Evolutionary conservation across 2,888 invertebrate species (phyloP).

Genomic region (Lysandra bellargus): DNA sequence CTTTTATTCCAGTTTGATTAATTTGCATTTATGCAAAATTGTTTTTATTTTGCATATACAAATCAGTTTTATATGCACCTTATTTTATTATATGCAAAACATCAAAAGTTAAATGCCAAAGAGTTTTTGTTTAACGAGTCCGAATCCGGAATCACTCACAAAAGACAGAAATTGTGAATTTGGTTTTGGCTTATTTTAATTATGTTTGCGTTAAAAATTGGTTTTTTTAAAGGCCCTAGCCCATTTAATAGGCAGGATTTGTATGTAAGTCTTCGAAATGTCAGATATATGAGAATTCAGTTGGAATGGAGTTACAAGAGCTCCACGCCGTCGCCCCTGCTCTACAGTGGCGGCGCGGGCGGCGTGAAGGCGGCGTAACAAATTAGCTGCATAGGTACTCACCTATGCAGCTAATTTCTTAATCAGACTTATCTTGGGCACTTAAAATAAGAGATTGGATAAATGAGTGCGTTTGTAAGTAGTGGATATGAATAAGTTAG

Average conservation of each 20-base stretch:
- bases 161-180: background rate
- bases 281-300: too few relatives aligned
- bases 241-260: too few relatives aligned
- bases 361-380: too few relatives aligned
- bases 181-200: background rate
- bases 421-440: background rate
- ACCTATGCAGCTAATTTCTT: background rate
- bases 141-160: background rate
- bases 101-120: background rate
- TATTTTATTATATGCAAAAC: background rate
- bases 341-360: too few relatives aligned
- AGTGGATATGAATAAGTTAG: conserved; percentile 65
- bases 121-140: background rate
- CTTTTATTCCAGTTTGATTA: background rate
- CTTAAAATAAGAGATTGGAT: background rate
- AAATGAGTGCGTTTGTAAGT: conserved; percentile 47
- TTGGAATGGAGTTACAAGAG: too few relatives aligned
- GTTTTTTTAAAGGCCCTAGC: too few relatives aligned
- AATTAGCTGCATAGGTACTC: too few relatives aligned
- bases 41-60: background rate
- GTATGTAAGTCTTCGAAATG: too few relatives aligned
- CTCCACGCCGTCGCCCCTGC: too few relatives aligned
- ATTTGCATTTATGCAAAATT: conserved; percentile 2
- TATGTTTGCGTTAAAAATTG: too few relatives aligned
- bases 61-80: background rate